Evolutionary conservation across 2,113 vertebrate genomes (phyloP), one percentile per base, ranked within the genome.

Genomic region (Brevimyrus niger): DNA sequence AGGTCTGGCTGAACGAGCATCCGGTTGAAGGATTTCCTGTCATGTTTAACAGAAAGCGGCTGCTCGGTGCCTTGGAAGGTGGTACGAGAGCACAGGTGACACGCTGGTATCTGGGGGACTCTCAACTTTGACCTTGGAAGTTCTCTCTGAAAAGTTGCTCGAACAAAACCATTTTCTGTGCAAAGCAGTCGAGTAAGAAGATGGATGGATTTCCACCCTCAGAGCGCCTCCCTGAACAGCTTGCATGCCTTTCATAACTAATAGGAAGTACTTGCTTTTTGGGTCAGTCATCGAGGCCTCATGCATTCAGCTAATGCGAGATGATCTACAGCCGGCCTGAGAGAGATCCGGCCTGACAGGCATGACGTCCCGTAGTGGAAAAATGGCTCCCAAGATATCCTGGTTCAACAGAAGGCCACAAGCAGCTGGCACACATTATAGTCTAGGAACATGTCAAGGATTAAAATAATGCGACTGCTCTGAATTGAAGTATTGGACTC

Each of bases 1-100:
- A 98, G 23, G 93, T 98, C 91, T 99, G 98, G 98, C 98, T 97
- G 0, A 98, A 99, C 94, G 97, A 97, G 90, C 95, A 94, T 58
- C 93, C 98, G 9, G 94, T 94, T 47, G 98, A 99, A 90, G 99
- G 97, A 92, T 98, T 98, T 91, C 98, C 98, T 2, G 87, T 95
- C 69, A 95, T 99, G 69, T 97, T 96, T 89, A 97, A 96, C 86
- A 98, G 98, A 61, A 99, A 98, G 92, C 96, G 97, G 91, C 99
- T 96, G 93, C 96, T 99, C 92, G 98, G 97, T 11, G 0, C 17
- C 6, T 55, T 35, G 46, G 85, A 27, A 53, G 48, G 85, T 55
- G 85, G n/a, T 87, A 23, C 1, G 3, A 47, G 82, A 17, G 31
- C 69, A 76, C 44, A 47, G 44, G 82, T 84, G 38, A 47, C 3